Evolutionary conservation across 2,797 vertebrate genomes (phyloP), one percentile per base, ranked within the genome.

Genomic region (Lepus townsendii): DNA sequence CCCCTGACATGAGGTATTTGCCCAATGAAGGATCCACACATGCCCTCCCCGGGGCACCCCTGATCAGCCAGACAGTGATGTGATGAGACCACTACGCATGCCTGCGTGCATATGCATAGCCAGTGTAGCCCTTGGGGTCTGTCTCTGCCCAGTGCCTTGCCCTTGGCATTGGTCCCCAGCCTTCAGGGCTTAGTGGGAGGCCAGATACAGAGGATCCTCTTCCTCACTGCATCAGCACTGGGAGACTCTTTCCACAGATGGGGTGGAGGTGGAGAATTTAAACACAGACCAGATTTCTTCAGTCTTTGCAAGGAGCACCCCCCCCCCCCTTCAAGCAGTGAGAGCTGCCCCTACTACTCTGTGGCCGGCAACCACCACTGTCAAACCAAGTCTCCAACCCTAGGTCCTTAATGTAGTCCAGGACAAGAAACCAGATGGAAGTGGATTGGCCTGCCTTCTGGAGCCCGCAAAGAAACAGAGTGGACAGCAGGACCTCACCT

Each of bases 1-100:
- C 68, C 87, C 65, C 83, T 68, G 94, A 89, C 86, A 47, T 2
- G 0, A 65, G 79, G 68, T 38, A 90, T 96, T 83, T 77, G 93
- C 42, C 86, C 50, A 27, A 73, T 32, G 66, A 68, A 82, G 62
- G n/a, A 52, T 22, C 20, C 10, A 42, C 24, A 83, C 24, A 32
- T 32, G 80, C 69, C 1, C 5, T 52, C 60, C 75, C 86, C 5
- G 0, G 0, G 35, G 35, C 35, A 35, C 63, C 79, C 77, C 71
- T 71, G 68, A 13, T 26, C 90, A 93, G 84, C 32, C 14, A 69
- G 84, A 57, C 79, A 78, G 94, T 0, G 1, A 57, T 0, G 12
- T 8, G 54, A 50, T 0, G 0, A 93, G 57, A 32, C 12, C 24
- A 73, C 73, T 63, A 52, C 11, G 76, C 3, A 3, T 24, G 42